These are phyloP conservation scores for Diadegma fenestrale DNA, from an alignment of 2,888 invertebrate genomes.

Conservation along the genomic window DNA sequence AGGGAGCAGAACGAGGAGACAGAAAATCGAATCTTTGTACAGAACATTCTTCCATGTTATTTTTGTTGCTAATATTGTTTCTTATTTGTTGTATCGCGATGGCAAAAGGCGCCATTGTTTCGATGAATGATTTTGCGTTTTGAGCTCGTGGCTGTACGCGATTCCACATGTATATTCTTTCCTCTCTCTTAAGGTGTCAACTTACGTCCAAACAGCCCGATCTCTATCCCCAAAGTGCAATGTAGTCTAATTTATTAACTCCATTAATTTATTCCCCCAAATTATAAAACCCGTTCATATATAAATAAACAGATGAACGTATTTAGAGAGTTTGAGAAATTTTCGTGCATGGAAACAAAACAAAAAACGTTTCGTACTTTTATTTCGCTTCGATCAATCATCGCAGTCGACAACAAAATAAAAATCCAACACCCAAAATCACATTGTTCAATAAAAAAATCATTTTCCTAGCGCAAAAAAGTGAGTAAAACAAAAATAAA, in stretches of 20 bases:
- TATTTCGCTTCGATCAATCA: background rate
- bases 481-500: background rate
- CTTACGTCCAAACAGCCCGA: conserved; percentile 39
- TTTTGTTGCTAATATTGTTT: conserved; percentile 57
- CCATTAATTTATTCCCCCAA: conserved; percentile 66
- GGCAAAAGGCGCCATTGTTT: conserved; percentile 23
- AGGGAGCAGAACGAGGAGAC: conserved; percentile 54
- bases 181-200: conserved; percentile 22
- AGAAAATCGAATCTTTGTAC: conserved; percentile 73
- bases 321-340: conserved; percentile 4
- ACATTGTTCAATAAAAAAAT: background rate
- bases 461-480: background rate
- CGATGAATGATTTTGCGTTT: conserved; percentile 19
- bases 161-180: conserved; percentile 45
- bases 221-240: conserved; percentile 18
- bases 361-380: background rate
- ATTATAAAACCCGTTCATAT: background rate
- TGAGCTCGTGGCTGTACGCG: conserved; percentile 50
- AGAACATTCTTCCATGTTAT: conserved; percentile 77
- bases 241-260: conserved; percentile 67
- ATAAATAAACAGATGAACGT: conserved; percentile 11
- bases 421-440: background rate
- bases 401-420: too few species aligned
- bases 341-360: background rate
- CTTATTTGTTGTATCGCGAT: conserved; percentile 41